Base-by-base conservation (phyloP, 2,888 invertebrate species). In the Amblyteles armatorius region DNA sequence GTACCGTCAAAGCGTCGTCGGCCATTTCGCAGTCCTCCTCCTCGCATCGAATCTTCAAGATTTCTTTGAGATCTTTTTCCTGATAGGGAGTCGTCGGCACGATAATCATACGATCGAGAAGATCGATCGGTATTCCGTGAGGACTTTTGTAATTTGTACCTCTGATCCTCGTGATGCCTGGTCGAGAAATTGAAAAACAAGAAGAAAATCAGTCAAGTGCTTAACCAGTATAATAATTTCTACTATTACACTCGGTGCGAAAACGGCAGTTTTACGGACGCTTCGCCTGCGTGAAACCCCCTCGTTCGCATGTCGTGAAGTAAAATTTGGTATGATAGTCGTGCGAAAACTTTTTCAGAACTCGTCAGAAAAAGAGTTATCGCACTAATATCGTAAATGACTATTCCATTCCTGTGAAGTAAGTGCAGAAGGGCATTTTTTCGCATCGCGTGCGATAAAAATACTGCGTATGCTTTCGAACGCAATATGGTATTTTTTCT, bases 1-100 rank as follows among this genome's bases (percentile, higher is more conserved):
- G 95, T 9, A 99, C 98, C 0, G 97, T 96, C 78, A 99, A 92
- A 0, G 99, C 99, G 93, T 98, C 99, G 2, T 96, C 96, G 0
- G 97, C 96, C 96, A 99, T 97, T 91, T 98, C 97, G 88, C 99
- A 99, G 93, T 99, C 99, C 92, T 99, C 99, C 91, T 99, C 99
- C 92, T 99, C 99, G 93, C 99, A 99, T 85, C 99, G 97, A 84
- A 98, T 98, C 92, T 97, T 98, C 0, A 99, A 95, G 87, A 99
- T 99, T 94, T 99, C 98, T 88, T 96, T 96, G 16, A 99, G 95
- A 92, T 99, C 99, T 87, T 97, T 96, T 82, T 98, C 98, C 0
- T 96, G 95, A 91, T 99, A 99, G 0, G 98, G 97, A 40, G 96
- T 94, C 0, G 99, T 99, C 7, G 98, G 97, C 60, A 99, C 98